Conservation (phyloP, 2,113 vertebrate species). For the Eudorcas thomsonii region DNA sequence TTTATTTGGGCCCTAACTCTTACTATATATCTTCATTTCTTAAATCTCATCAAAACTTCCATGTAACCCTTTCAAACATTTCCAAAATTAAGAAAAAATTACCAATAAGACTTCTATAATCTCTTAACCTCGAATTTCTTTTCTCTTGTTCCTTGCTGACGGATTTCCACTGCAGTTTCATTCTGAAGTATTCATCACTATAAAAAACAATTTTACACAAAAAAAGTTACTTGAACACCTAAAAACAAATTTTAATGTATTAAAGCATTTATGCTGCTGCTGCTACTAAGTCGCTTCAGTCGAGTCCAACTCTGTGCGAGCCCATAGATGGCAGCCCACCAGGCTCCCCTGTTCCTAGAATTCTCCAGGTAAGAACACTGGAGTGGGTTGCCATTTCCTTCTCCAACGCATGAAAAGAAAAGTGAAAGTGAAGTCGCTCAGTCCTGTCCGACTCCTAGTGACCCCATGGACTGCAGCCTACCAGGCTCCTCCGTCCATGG, state of each 20-base stretch:
- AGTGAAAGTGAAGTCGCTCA: no score
- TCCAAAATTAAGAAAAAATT: conserved; percentile 66
- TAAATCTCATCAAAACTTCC: conserved; percentile 8
- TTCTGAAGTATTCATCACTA: conserved; percentile 97
- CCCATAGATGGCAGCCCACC: no score
- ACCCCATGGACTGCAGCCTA: no score
- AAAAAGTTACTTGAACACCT: conserved; percentile 13
- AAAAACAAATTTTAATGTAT: neutral
- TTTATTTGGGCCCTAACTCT: neutral
- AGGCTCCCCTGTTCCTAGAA: no score
- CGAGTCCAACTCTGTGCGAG: rapidly evolving
- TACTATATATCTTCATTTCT: neutral
- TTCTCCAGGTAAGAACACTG: no score
- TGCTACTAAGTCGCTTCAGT: no score
- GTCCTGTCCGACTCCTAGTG: no score
- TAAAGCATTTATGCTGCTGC: neutral
- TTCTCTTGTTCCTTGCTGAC: conserved; percentile 96
- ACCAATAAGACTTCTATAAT: conserved; percentile 97
- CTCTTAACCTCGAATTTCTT: conserved; percentile 93
- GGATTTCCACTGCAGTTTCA: conserved; percentile 99
- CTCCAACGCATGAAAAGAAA: no score
- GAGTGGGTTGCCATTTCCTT: no score
- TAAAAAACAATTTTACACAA: conserved; percentile 64
- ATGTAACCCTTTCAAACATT: neutral
- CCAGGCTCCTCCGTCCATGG: no score